phyloP scores from a whole-genome alignment of 2,797 vertebrate genomes.

The Gephyroberyx darwinii region DNA sequence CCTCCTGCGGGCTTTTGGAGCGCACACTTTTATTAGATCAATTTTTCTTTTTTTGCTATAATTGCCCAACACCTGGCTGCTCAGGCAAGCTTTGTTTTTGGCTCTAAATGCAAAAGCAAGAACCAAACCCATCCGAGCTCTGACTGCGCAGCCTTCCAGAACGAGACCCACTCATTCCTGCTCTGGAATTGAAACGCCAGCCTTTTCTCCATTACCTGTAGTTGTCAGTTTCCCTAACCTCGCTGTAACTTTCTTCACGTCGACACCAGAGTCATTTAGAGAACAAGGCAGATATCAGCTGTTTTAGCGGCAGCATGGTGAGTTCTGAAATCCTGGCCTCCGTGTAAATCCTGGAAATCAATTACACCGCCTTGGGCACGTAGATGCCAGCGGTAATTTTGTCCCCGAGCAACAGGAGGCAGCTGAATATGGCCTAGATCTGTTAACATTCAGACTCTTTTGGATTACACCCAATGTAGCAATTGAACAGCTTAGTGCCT shows the following conservation, averaged over 20 bases:
- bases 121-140: conserved; percentile 7
- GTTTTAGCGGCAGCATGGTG: conserved; percentile 11
- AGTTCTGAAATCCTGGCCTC: conserved; percentile 32
- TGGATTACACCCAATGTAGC: conserved; percentile 53
- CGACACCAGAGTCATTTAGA: conserved; percentile 33
- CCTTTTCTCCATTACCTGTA: conserved; percentile 7
- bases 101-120: not conserved
- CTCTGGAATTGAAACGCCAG: conserved; percentile 4
- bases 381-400: conserved; percentile 32
- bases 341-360: conserved; percentile 63
- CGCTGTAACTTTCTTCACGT: conserved; percentile 2
- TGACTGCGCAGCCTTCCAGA: not conserved
- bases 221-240: conserved; percentile 24
- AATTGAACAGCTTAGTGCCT: conserved; percentile 65
- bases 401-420: conserved; percentile 61
- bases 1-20: conserved; percentile 26
- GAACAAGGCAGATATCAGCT: conserved; percentile 12
- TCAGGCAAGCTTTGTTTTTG: not conserved
- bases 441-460: conserved; percentile 41
- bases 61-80: conserved; percentile 26
- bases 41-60: conserved; percentile 18
- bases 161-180: conserved; percentile 16
- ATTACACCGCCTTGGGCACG: conserved; percentile 46
- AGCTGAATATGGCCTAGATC: conserved; percentile 55
- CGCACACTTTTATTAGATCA: conserved; percentile 15